A percentile compares a stretch with the other conserved stretches of the same genome.
Conservation (phyloP, 2,113 vertebrate genomes). For the Dipodomys spectabilis region DNA sequence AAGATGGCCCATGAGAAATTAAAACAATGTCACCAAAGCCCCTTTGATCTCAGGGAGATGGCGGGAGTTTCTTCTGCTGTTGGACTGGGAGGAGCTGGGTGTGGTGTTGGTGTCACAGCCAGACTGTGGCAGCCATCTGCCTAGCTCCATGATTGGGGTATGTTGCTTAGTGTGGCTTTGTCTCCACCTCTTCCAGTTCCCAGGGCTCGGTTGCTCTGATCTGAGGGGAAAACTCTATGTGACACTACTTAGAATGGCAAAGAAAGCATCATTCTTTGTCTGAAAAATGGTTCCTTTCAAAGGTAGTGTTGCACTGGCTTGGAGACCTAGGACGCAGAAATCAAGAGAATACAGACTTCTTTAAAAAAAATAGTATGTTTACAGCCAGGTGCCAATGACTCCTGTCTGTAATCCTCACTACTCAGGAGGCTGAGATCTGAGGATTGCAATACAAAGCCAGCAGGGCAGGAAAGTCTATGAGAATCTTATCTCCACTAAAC, state of each 20-base stretch:
- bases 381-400: too few relatives aligned
- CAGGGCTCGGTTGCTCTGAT: too few relatives aligned
- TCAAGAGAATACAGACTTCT: background rate
- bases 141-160: background rate
- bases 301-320: background rate
- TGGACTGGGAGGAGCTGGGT: background rate
- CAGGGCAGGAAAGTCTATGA: too few relatives aligned
- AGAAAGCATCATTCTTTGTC: background rate
- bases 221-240: background rate
- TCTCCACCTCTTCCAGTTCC: background rate
- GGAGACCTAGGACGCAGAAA: background rate
- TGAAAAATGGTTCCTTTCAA: background rate
- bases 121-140: too few relatives aligned
- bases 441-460: too few relatives aligned
- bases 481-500: too few relatives aligned
- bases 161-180: background rate
- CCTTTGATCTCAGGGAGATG: background rate
- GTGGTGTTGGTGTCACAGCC: background rate
- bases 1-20: conserved; percentile 72
- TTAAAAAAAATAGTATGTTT: background rate
- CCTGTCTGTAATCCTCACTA: too few relatives aligned
- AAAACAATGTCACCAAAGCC: conserved; percentile 47
- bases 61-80: background rate
- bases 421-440: too few relatives aligned
- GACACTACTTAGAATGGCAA: background rate